Percentiles rank a stretch among this genome's conserved stretches.
phyloP scores from a whole-genome alignment of 2,797 vertebrate species.

The Lepus oiostolus region DNA sequence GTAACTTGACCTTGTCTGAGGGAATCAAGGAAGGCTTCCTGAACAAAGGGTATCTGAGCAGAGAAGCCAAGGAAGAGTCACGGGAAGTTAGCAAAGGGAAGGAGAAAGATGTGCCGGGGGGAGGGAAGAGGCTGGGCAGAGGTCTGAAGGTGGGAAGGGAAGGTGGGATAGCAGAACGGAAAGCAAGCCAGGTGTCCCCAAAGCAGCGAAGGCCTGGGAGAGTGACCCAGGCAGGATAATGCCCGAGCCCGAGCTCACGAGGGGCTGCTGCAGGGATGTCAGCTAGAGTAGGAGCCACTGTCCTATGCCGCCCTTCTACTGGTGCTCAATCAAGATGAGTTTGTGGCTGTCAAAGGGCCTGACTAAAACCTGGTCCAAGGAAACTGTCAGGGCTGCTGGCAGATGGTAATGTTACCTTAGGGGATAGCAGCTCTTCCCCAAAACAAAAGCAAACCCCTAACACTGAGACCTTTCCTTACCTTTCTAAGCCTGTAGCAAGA shows the following conservation, averaged over 20 bases:
- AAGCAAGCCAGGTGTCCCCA: background rate
- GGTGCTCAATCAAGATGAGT: background rate
- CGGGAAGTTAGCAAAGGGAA: background rate
- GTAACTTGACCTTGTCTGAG: conserved; percentile 15
- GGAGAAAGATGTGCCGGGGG: background rate
- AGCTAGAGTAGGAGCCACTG: background rate
- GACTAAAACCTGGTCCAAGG: background rate
- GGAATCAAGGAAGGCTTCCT: conserved; percentile 18
- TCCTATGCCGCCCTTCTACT: background rate
- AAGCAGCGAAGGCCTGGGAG: background rate
- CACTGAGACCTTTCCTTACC: background rate
- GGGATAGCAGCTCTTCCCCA: background rate
- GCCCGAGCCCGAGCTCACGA: background rate
- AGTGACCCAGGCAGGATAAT: background rate
- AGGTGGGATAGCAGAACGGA: background rate
- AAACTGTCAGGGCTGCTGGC: conserved; percentile 21
- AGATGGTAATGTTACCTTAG: conserved; percentile 9
- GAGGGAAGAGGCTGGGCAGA: background rate
- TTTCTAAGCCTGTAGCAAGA: background rate
- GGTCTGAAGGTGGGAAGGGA: background rate
- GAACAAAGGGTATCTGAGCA: conserved; percentile 45
- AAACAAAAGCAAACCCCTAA: background rate
- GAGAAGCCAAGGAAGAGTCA: conserved; percentile 29
- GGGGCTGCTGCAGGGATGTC: background rate
- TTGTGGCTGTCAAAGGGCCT: background rate